Base-by-base conservation (phyloP, 2,888 invertebrate species). In the Tortrix viridana region DNA sequence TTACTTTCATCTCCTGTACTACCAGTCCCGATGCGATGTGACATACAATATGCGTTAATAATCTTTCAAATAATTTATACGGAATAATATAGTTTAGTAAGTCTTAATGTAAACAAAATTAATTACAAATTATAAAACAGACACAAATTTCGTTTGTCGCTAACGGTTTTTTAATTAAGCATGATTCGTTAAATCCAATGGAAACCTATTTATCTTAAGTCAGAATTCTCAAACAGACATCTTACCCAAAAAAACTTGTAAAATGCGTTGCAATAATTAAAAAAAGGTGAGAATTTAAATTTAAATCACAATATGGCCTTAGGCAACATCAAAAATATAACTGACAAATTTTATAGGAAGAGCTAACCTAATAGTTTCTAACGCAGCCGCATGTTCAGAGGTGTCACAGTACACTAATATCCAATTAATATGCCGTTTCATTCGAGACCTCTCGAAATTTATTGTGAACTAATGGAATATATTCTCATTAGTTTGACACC, bases 401-500 rank as follows among this genome's bases (percentile, higher is more conserved):
- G 86, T 88, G 88, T 88, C 81, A 85, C 85, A 79, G 81, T 76
- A 76, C 80, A 84, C 84, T 89, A 89, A 90, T 91, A 82, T 84
- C 86, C 86, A 89, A 89, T 89, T 90, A 91, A 90, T 90, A 89
- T 88, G 83, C 89, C 84, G 84, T 86, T 88, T 81, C 75, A 82
- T 86, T 83, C 81, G 82, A 80, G 78, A 82, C 81, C 78, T 82
- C 79, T 82, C 69, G 82, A 88, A 63, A 89, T 90, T 89, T 90
- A 89, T 89, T 78, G 83, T 79, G 77, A 83, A 84, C 82, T 80
- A 79, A 81, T 71, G 75, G 81, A 79, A 87, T 90, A 89, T 87
- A 89, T 91, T 88, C 89, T 90, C 89, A 91, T 89, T 91, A 89
- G 85, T 81, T 84, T 84, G 89, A 91, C 89, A 88, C 80, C 86